Evolutionary conservation across 2,113 vertebrate species (phyloP).

Genomic region (Gymnocephalus cernua): DNA sequence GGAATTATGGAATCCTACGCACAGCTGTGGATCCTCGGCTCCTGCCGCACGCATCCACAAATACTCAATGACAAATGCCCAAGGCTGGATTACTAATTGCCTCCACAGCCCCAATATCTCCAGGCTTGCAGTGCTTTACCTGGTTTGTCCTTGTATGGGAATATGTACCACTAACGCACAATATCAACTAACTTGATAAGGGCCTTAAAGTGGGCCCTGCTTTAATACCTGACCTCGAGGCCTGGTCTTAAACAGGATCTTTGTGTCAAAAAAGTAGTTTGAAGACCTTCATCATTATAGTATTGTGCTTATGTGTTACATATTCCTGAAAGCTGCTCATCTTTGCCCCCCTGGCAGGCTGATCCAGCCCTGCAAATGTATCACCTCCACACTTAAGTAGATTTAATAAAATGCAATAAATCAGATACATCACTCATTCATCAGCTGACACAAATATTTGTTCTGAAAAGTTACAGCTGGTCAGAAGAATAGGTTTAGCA

Average conservation of each 20-base stretch:
- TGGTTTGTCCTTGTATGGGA: not conserved
- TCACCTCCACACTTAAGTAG: not conserved
- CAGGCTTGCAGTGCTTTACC: not conserved
- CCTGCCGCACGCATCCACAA: not conserved
- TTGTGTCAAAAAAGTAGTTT: not conserved
- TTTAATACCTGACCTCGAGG: not conserved
- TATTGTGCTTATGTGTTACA: not conserved
- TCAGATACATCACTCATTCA: not conserved
- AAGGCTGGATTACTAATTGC: not conserved
- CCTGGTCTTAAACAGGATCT: not conserved
- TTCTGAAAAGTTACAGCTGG: not conserved
- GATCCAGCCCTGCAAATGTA: not conserved
- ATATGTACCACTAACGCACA: not conserved
- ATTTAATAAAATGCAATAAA: not conserved
- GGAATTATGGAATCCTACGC: slow-evolving; percentile 14
- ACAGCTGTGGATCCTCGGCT: not conserved
- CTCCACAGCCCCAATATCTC: not conserved
- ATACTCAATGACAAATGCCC: slow-evolving; percentile 1
- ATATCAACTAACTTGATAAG: not conserved
- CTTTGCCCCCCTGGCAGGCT: not conserved
- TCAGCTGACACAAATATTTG: not conserved
- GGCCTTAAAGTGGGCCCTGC: not conserved
- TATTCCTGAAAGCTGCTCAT: not conserved
- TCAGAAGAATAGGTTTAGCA: not conserved
- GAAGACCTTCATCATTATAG: slow-evolving; percentile 1